Conservation (phyloP, 2,113 vertebrate species). For the Chamaea fasciata region DNA sequence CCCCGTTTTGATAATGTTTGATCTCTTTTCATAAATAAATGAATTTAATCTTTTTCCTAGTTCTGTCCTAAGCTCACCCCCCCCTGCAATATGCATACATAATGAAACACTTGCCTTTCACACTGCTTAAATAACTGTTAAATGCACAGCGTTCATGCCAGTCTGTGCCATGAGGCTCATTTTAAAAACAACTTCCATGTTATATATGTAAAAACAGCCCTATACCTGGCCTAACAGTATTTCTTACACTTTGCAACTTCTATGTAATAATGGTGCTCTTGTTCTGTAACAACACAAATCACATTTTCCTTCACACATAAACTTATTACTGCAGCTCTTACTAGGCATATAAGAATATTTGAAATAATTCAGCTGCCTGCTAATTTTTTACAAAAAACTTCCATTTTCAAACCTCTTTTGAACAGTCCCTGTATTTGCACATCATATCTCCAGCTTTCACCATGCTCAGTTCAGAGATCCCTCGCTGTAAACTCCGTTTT, state of each 20-base stretch:
- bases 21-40: constrained; percentile 72
- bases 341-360: neutral
- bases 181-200: neutral
- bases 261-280: neutral
- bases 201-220: neutral
- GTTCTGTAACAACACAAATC: neutral
- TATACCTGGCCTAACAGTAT: neutral
- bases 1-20: constrained; percentile 81
- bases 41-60: constrained; percentile 65
- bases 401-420: neutral
- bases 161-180: neutral
- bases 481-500: neutral
- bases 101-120: constrained; percentile 12
- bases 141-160: neutral
- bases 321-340: neutral
- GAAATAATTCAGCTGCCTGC: neutral
- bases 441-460: neutral
- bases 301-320: neutral
- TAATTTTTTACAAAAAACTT: neutral
- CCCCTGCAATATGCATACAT: neutral
- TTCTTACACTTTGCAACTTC: neutral
- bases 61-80: constrained; percentile 43
- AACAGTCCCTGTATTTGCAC: neutral
- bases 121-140: constrained; percentile 21
- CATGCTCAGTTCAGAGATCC: neutral